Evolutionary conservation across 2,888 invertebrate genomes (phyloP).

Genomic region (Anthoptus insignis): DNA sequence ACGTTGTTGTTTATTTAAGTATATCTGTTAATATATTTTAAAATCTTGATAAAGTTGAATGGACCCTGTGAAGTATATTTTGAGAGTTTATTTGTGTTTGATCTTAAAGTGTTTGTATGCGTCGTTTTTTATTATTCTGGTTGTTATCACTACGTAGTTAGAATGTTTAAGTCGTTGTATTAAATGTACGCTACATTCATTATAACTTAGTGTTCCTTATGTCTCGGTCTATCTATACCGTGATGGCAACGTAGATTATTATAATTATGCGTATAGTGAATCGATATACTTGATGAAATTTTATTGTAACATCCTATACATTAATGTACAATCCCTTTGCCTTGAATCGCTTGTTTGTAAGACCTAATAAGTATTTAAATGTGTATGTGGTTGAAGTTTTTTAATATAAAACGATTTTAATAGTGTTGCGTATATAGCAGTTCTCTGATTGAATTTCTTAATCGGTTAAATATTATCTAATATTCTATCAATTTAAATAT

Average conservation of each 20-base stretch:
- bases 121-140: slow-evolving; percentile 46
- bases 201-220: slow-evolving; percentile 20
- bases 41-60: slow-evolving; percentile 24
- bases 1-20: slow-evolving; percentile 44
- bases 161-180: slow-evolving; percentile 26
- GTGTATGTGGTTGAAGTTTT: slow-evolving; percentile 33
- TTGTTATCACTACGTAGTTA: slow-evolving; percentile 12
- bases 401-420: neutral
- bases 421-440: slow-evolving; percentile 10
- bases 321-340: slow-evolving; percentile 65
- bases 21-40: slow-evolving; percentile 28
- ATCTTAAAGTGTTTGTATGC: slow-evolving; percentile 47
- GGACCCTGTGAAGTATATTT: slow-evolving; percentile 59
- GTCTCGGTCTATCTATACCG: slow-evolving; percentile 34
- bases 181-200: slow-evolving; percentile 44
- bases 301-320: slow-evolving; percentile 25
- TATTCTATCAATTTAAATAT: too few relatives aligned
- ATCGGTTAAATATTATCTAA: too few relatives aligned
- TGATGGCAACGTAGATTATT: slow-evolving; percentile 63
- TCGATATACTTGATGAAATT: slow-evolving; percentile 30
- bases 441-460: neutral
- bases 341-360: slow-evolving; percentile 66
- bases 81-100: slow-evolving; percentile 67
- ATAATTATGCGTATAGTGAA: slow-evolving; percentile 6
- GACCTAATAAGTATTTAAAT: slow-evolving; percentile 48